Evolutionary conservation across 2,888 invertebrate species (phyloP).

Genomic region (Tetropium fuscum): DNA sequence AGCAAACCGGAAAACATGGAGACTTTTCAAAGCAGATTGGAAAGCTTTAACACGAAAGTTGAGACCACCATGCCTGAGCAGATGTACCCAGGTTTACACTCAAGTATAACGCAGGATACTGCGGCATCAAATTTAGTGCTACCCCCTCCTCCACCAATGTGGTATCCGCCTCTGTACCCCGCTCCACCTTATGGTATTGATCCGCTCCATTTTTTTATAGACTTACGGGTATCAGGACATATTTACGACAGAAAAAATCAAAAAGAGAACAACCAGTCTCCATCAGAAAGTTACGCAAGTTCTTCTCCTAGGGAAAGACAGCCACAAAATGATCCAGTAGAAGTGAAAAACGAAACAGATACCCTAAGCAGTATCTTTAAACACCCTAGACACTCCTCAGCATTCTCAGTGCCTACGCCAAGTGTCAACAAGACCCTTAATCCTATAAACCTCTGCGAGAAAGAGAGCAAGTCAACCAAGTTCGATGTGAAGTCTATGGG

Average conservation of each 20-base stretch:
- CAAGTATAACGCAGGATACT: constrained; percentile 38
- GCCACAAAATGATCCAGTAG: constrained; percentile 41
- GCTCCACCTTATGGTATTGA: constrained; percentile 84
- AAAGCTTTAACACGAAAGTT: constrained; percentile 28
- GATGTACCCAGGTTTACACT: constrained; percentile 47
- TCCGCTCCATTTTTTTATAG: constrained; percentile 87
- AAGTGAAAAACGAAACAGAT: constrained; percentile 38
- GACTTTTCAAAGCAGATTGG: constrained; percentile 31
- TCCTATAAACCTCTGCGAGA: constrained; percentile 65
- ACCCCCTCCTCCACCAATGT: constrained; percentile 79
- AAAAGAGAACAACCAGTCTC: constrained; percentile 59
- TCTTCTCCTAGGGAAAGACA: constrained; percentile 31
- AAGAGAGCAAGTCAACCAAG: constrained; percentile 53
- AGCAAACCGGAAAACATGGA: constrained; percentile 38
- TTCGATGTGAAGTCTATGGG: constrained; percentile 65
- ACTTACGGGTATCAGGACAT: constrained; percentile 84
- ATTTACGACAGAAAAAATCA: constrained; percentile 82
- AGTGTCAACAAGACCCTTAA: constrained; percentile 40
- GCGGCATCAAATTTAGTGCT: constrained; percentile 65
- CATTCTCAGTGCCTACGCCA: constrained; percentile 81
- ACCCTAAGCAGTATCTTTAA: constrained; percentile 50
- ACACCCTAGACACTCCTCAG: constrained; percentile 75
- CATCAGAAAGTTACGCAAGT: constrained; percentile 19
- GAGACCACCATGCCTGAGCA: constrained; percentile 37
- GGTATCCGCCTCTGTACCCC: constrained; percentile 85